Conservation (phyloP, 2,797 vertebrate genomes). For the Pseudocheirus occidentalis region DNA sequence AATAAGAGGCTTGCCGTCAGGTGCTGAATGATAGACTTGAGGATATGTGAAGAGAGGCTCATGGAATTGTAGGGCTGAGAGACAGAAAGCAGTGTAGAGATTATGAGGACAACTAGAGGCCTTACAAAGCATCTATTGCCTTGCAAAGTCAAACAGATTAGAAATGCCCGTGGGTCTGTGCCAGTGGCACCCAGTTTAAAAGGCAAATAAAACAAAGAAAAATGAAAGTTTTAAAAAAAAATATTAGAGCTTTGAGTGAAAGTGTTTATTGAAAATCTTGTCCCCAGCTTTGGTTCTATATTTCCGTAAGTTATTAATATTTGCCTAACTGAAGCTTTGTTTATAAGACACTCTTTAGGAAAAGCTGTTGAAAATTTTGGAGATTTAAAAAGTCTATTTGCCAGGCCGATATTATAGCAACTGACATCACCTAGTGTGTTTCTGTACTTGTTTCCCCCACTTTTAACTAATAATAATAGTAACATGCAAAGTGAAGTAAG, state of each 20-base stretch:
- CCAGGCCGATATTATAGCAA: not conserved
- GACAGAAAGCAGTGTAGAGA: not conserved
- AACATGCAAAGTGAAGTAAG: not conserved
- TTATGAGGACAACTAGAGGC: not conserved
- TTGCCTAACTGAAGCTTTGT: not conserved
- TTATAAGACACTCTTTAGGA: not conserved
- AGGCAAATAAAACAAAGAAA: not conserved
- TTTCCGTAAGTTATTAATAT: not conserved
- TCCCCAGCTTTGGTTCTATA: not conserved
- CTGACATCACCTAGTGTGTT: not conserved
- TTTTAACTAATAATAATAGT: not conserved
- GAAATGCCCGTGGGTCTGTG: not conserved
- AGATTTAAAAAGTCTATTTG: not conserved
- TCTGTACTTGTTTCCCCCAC: not conserved
- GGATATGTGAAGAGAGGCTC: not conserved
- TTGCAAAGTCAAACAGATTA: not conserved
- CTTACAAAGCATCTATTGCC: not conserved
- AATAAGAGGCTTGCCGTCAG: not conserved
- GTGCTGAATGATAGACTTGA: not conserved
- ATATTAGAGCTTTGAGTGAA: not conserved
- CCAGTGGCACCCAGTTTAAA: not conserved
- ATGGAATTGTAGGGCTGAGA: not conserved
- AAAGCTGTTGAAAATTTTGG: not conserved
- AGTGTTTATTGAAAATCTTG: not conserved
- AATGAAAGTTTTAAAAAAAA: not conserved